Base-by-base conservation (phyloP, 2,888 invertebrate species). In the Torymus auratus region DNA sequence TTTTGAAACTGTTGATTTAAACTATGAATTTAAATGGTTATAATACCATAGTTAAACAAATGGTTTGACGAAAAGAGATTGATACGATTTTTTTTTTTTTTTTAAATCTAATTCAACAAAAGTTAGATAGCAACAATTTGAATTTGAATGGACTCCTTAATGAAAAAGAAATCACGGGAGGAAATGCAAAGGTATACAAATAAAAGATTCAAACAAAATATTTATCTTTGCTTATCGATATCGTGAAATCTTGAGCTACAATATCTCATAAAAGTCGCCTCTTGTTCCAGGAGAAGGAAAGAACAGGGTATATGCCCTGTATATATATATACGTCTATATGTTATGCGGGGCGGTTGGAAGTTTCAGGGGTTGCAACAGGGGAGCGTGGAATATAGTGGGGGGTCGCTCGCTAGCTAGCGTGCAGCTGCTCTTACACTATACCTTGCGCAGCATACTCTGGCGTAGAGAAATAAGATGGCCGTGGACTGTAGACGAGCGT, bases 391-490 rank as follows among this genome's bases (percentile, higher is more conserved):
- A 7, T 41, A 1, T 41, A 41, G 41, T 41, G 80, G 88, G 50
- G 11, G 55, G 65, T 50, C 58, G 50, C 13, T 17, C n/a, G 58
- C 17, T 55, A 28, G 64, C 15, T 61, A 71, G 64, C 75, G 72
- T 64, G 72, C 82, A 82, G 78, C 82, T 82, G 82, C 72, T 41
- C 41, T 41, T 41, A 41, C 28, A 28, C 28, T 41, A 41, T 41
- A 41, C 41, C 41, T 41, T 7, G 41, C 7, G 41, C 41, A 41
- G 28, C 61, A 23, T 14, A 20, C 55, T 71, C 67, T 72, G 55
- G 72, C 85, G 86, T 85, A 85, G 84, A 82, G 41, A 86, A 87
- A 87, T 87, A 90, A 90, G 88, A 90, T 89, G 89, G 89, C 89
- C 83, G 90, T 85, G 85, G 83, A 83, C 83, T 83, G 84, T 77